phyloP scores from a whole-genome alignment of 2,113 vertebrate genomes.

The Lonchura striata region DNA sequence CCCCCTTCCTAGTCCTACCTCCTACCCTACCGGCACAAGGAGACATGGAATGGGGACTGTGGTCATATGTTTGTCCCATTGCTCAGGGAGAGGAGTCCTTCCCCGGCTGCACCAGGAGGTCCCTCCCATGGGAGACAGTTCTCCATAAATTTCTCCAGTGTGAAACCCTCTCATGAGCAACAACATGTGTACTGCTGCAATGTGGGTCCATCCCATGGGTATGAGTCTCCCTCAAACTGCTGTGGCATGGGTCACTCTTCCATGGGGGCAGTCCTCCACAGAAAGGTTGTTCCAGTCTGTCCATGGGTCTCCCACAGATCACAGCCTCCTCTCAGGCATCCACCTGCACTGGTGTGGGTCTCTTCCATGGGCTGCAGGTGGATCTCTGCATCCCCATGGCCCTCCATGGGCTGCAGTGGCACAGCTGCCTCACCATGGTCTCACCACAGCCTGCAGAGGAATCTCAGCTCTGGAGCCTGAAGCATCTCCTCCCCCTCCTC shows the following conservation, averaged over 20 bases:
- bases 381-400: neutral
- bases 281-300: neutral
- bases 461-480: fast-evolving
- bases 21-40: fast-evolving
- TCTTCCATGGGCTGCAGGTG: neutral
- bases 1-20: neutral
- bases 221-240: neutral
- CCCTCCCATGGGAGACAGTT: neutral
- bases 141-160: neutral
- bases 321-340: neutral
- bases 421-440: neutral
- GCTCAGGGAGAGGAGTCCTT: neutral
- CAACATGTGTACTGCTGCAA: fast-evolving
- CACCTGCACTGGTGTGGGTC: too few species aligned
- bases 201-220: neutral
- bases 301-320: neutral
- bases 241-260: fast-evolving
- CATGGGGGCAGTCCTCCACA: neutral
- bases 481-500: neutral
- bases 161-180: too few species aligned
- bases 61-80: neutral
- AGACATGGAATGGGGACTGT: neutral
- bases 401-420: fast-evolving
- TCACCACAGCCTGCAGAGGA: fast-evolving
- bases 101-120: neutral